Evolutionary conservation across 2,888 invertebrate species (phyloP).

Genomic region (Cosmia pyralina): DNA sequence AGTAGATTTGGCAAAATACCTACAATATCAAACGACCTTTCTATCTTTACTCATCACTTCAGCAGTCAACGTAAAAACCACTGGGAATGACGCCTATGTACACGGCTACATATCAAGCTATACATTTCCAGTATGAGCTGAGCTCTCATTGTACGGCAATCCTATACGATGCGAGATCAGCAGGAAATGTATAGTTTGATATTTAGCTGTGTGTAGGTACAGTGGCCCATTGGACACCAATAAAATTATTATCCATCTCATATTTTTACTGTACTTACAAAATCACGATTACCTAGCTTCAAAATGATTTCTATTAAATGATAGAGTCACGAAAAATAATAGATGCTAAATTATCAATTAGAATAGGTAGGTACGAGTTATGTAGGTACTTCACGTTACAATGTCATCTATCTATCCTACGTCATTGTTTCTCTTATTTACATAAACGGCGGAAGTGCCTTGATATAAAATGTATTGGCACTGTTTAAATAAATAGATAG

Average conservation of each 20-base stretch:
- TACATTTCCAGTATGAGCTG: too few species aligned
- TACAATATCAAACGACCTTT: too few species aligned
- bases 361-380: background rate
- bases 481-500: slow-evolving; percentile 25
- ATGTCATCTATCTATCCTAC: slow-evolving; percentile 21
- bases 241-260: background rate
- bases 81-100: too few species aligned
- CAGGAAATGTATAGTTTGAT: too few species aligned
- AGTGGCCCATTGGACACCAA: background rate
- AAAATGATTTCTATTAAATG: background rate
- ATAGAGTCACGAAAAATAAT: slow-evolving; percentile 11
- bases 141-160: too few species aligned
- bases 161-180: too few species aligned
- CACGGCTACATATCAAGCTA: too few species aligned
- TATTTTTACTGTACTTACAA: background rate
- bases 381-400: slow-evolving; percentile 1
- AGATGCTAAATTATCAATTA: slow-evolving; percentile 40
- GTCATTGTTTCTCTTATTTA: slow-evolving; percentile 39
- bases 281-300: too few species aligned
- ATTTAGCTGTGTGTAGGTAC: too few species aligned
- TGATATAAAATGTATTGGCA: slow-evolving; percentile 16
- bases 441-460: slow-evolving; percentile 37
- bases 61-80: too few species aligned
- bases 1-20: too few species aligned
- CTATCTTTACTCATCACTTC: too few species aligned